Base-by-base conservation (phyloP, 2,113 vertebrate genomes). In the Mustela nigripes region DNA sequence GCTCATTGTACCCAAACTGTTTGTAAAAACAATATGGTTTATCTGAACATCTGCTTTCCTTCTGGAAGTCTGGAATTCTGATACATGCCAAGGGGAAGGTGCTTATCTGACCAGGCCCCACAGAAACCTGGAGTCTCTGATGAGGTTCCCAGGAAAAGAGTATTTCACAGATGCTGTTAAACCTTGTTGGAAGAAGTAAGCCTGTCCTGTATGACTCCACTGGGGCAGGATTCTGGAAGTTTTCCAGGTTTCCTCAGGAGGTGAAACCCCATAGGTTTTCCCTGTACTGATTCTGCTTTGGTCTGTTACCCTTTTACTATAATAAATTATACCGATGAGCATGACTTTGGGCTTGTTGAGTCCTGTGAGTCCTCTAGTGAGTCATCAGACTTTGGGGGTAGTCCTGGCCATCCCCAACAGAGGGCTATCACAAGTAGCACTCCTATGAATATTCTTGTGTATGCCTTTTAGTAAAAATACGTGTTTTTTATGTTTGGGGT, bases 1-100 rank as follows among this genome's bases (percentile, higher is more conserved):
- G 28, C 21, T 89, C n/a, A 67, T n/a, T 89, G 15, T 79, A 69
- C 62, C 69, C 53, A 92, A 62, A 42, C 4, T 4, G 10, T 85
- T 89, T 81, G 24, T 87, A 87, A 82, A 91, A 92, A 83, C n/a
- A 65, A 42, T 65, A 86, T 81, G 53, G 12, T 48, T 74, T 86
- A 76, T 82, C 15, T 94, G 19, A 95, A 76, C 21, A 95, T 42
- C 73, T 94, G 65, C 8, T 95, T 94, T 91, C n/a, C 58, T 86
- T 60, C 45, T 67, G 50, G 63, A 33, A 86, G 26, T 82, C 81
- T 91, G 33, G 36, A 80, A 91, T 80, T 94, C 76, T 71, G 58
- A 42, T 80, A 24, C 4, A 11, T 65, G 36, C 56, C 36, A 81
- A 4, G 28, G 28, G 85, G n/a, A 91, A 36, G 65, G 65, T 86